phyloP scores from a whole-genome alignment of 2,797 vertebrate species.

The Astyanax mexicanus region DNA sequence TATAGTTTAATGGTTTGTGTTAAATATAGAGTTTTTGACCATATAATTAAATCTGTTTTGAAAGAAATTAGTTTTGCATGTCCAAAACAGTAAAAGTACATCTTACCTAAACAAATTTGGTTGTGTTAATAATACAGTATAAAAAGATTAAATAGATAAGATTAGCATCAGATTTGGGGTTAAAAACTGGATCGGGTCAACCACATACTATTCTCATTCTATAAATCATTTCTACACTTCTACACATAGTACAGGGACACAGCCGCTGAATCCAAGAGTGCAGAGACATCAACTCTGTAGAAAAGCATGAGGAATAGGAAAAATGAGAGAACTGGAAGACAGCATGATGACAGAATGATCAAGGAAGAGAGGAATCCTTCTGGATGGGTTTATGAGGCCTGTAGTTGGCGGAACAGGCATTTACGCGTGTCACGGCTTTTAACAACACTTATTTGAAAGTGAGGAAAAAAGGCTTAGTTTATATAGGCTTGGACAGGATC shows the following conservation, averaged over 20 bases:
- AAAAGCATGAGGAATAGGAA: constrained; percentile 68
- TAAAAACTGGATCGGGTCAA: too few relatives aligned
- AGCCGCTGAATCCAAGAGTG: constrained; percentile 55
- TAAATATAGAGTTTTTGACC: too few relatives aligned
- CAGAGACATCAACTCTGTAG: constrained; percentile 59
- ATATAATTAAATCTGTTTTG: too few relatives aligned
- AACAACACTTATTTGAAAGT: constrained; percentile 63
- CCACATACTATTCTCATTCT: too few relatives aligned
- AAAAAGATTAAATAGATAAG: too few relatives aligned
- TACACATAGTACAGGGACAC: constrained; percentile 19
- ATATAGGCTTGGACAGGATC: constrained; percentile 62
- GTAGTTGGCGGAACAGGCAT: constrained; percentile 55
- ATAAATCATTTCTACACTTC: too few relatives aligned
- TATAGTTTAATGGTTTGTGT: too few relatives aligned
- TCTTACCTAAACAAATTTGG: too few relatives aligned
- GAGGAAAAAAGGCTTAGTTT: constrained; percentile 64
- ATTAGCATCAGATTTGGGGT: too few relatives aligned
- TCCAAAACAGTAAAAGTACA: too few relatives aligned
- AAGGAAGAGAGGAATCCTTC: constrained; percentile 69
- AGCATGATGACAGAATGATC: constrained; percentile 74
- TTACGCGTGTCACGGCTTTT: constrained; percentile 65
- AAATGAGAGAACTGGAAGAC: constrained; percentile 60
- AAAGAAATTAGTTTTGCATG: too few relatives aligned
- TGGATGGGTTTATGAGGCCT: constrained; percentile 64
- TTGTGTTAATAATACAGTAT: too few relatives aligned